phyloP scores from a whole-genome alignment of 2,888 invertebrate genomes.

The Ennomos quercinarius region DNA sequence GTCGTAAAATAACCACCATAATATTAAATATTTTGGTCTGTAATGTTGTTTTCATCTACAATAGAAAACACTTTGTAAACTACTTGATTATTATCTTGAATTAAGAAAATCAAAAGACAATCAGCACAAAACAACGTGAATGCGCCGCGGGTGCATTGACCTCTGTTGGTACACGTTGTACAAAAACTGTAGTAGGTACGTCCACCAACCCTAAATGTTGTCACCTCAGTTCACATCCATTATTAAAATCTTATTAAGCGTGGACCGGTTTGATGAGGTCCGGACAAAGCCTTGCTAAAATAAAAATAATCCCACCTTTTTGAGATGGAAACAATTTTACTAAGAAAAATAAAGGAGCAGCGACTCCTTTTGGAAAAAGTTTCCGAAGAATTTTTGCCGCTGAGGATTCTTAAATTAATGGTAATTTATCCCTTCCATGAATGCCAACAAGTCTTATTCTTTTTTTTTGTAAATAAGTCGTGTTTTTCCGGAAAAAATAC shows the following conservation, averaged over 20 bases:
- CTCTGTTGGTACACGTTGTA: slow-evolving; percentile 1
- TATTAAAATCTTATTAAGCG: slow-evolving; percentile 67
- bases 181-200: slow-evolving; percentile 6
- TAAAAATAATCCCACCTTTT: slow-evolving; percentile 44
- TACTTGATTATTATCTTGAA: no score
- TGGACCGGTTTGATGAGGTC: slow-evolving; percentile 46
- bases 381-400: slow-evolving; percentile 6
- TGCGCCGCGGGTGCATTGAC: slow-evolving; percentile 1
- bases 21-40: no score
- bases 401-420: slow-evolving; percentile 7
- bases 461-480: background rate
- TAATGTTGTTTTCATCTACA: no score
- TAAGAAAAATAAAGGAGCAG: slow-evolving; percentile 19
- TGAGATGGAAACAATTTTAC: slow-evolving; percentile 37
- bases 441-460: background rate
- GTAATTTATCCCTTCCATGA: slow-evolving; percentile 2
- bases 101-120: background rate
- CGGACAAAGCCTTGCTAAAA: slow-evolving; percentile 46
- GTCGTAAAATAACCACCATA: no score
- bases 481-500: no score
- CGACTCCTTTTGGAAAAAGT: slow-evolving; percentile 20
- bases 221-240: slow-evolving; percentile 55
- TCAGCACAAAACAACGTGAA: slow-evolving; percentile 12
- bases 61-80: no score
- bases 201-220: slow-evolving; percentile 37